Evolutionary conservation across 2,888 invertebrate species (phyloP), one percentile per base, ranked within the genome.

Genomic region (Emmelina monodactyla): DNA sequence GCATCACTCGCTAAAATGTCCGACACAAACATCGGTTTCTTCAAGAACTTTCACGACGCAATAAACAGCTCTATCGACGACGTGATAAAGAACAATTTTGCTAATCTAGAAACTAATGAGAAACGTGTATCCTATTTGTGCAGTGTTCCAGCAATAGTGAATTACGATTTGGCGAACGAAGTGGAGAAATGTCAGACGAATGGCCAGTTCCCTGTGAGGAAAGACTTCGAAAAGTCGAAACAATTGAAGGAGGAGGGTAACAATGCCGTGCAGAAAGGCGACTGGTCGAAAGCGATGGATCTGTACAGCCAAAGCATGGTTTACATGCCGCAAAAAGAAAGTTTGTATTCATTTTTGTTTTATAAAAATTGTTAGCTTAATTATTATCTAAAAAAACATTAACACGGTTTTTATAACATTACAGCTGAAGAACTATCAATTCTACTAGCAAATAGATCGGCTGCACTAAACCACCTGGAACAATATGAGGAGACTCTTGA

Each of bases 381-480:
- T 16, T 31, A 28, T 34, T 22, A 28, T 34, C 10, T 33, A 38
- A 2, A 35, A 19, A 19, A 19, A 19, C 6, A 6, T 19, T 19
- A 19, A 19, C 5, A 19, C 9, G 9, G 5, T 19, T 19, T 5
- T 19, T 19, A 19, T 19, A 6, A 5, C 9, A 6, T 25, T 29
- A 33, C 56, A 87, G 87, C 66, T 39, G 69, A 75, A 45, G 86
- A 90, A 35, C 60, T 88, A 2, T 81, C 89, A 0, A 84, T 92
- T 28, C 75, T 89, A 3, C 72, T 88, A 45, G 92, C 91, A 1
- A 94, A 93, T 61, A 84, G 93, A 7, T 92, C 93, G 16, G 93
- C 93, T 0, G 84, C 88, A 0, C 76, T 91, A 22, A 89, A 88
- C 52, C 89, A 91, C 51, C 61, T 91, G 58, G 76, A 86, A 40